Conservation (phyloP, 2,113 vertebrate genomes). For the Corydoras sp. region DNA sequence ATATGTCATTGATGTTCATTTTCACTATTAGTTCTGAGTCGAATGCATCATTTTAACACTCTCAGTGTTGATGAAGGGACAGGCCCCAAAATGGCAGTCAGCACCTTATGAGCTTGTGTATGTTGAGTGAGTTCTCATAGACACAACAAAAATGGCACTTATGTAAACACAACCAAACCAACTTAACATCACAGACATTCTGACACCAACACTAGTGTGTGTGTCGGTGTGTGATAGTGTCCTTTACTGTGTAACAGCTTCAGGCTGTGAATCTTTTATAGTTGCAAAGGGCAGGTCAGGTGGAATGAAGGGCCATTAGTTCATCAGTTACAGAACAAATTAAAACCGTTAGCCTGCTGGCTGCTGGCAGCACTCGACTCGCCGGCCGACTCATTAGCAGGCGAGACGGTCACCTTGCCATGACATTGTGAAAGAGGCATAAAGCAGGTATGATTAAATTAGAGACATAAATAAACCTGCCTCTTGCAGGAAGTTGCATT, state of each 20-base stretch:
- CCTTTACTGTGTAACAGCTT: slow-evolving; percentile 6
- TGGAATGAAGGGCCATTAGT: slow-evolving; percentile 19
- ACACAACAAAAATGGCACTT: too few species aligned
- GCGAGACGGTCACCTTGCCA: slow-evolving; percentile 17
- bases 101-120: too few species aligned
- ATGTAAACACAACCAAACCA: too few species aligned
- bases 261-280: slow-evolving; percentile 32
- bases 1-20: too few species aligned
- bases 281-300: slow-evolving; percentile 16
- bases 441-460: slow-evolving; percentile 23
- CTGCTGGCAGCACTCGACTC: slow-evolving; percentile 7
- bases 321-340: slow-evolving; percentile 36
- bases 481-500: slow-evolving; percentile 18
- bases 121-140: too few species aligned
- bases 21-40: too few species aligned
- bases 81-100: too few species aligned
- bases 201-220: neutral
- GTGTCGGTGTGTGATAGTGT: neutral
- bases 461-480: slow-evolving; percentile 10
- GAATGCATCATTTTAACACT: too few species aligned
- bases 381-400: slow-evolving; percentile 17
- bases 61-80: too few species aligned
- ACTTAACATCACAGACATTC: too few species aligned
- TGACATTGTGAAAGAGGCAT: slow-evolving; percentile 2
- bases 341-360: slow-evolving; percentile 1